Conservation (phyloP, 2,888 invertebrate genomes). For the Norana najaformis region DNA sequence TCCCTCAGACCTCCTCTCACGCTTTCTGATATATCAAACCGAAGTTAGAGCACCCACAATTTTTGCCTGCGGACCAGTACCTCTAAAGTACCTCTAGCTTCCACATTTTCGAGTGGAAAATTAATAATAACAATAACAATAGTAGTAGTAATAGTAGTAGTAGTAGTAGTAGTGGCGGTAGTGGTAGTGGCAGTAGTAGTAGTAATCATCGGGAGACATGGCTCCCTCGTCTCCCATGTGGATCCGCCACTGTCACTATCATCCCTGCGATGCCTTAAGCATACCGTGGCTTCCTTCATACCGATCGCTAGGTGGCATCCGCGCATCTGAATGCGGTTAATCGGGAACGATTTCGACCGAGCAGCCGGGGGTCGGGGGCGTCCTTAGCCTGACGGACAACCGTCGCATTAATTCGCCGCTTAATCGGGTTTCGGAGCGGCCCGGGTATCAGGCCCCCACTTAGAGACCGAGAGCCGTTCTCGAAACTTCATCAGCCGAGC, state of each 20-base stretch:
- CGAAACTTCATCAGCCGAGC: background rate
- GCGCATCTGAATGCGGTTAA: slow-evolving; percentile 19
- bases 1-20: too few species aligned
- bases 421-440: slow-evolving; percentile 17
- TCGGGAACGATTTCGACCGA: background rate
- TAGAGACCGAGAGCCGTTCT: background rate
- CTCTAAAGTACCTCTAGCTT: too few species aligned
- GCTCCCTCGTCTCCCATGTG: background rate
- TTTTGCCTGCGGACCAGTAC: too few species aligned
- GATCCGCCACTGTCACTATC: background rate
- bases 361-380: background rate
- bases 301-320: background rate
- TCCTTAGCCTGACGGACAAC: background rate
- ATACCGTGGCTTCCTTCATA: background rate
- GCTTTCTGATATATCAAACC: too few species aligned
- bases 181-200: too few species aligned
- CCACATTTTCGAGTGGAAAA: too few species aligned
- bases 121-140: too few species aligned
- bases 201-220: too few species aligned
- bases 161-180: too few species aligned
- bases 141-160: too few species aligned
- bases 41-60: too few species aligned
- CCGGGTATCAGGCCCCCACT: slow-evolving; percentile 21
- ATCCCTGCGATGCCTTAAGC: background rate
- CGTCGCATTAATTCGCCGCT: background rate